phyloP scores from a whole-genome alignment of 2,888 invertebrate species.

The Volucella inflata region DNA sequence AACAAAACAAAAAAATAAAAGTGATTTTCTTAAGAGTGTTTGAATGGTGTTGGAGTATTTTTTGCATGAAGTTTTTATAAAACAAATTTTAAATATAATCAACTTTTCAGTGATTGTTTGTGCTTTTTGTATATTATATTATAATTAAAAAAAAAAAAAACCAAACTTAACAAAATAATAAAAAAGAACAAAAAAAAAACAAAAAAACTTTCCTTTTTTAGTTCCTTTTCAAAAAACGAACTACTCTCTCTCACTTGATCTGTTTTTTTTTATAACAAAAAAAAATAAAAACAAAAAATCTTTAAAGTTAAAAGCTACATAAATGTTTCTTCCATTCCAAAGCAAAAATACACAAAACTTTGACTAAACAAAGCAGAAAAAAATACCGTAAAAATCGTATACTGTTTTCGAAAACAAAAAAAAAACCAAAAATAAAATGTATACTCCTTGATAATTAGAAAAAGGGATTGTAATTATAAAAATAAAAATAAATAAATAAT shows the following conservation, averaged over 20 bases:
- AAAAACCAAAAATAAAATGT: constrained; percentile 1
- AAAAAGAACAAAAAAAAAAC: constrained; percentile 17
- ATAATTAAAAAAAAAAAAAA: constrained; percentile 14
- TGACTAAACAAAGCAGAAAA: background rate
- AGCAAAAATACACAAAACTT: constrained; percentile 63
- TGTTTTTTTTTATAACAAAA: constrained; percentile 52
- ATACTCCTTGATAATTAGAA: constrained; percentile 32
- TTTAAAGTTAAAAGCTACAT: constrained; percentile 39
- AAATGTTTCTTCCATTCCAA: constrained; percentile 74
- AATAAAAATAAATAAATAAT: background rate
- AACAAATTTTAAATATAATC: constrained; percentile 21
- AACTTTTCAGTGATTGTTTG: constrained; percentile 53
- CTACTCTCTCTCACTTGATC: constrained; percentile 56
- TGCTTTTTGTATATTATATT: constrained; percentile 49
- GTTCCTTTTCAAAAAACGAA: constrained; percentile 54
- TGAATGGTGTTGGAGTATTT: constrained; percentile 62
- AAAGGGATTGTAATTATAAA: constrained; percentile 43
- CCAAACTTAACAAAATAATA: constrained; percentile 18
- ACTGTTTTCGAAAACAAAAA: constrained; percentile 8
- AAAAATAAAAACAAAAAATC: constrained; percentile 33
- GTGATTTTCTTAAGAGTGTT: constrained; percentile 29
- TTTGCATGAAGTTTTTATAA: constrained; percentile 52
- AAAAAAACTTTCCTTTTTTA: constrained; percentile 46
- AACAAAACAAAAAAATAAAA: background rate
- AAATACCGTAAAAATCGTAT: constrained; percentile 38